Evolutionary conservation across 2,113 vertebrate species (phyloP), one percentile per base, ranked within the genome.

Genomic region (Regulus satrapa): DNA sequence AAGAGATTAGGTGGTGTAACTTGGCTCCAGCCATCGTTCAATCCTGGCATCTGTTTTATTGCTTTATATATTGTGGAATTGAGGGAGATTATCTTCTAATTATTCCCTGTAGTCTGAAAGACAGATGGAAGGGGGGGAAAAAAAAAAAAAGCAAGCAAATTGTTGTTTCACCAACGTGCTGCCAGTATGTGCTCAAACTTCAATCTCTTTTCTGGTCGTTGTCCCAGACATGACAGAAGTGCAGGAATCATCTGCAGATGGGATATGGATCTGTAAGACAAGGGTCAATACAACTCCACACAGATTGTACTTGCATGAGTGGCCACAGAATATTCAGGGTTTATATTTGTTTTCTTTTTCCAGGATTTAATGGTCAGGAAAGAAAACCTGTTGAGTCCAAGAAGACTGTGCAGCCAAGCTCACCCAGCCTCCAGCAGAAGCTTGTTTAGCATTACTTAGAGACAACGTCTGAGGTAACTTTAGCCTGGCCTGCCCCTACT

Each of bases 31-130:
- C 43, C 43, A 84, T 67, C 10, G 0, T 84, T 93, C 88, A 55
- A 3, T 81, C 67, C 78, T 88, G 79, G 92, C 93, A 97, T 94
- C 88, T 97, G 88, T 84, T 96, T 96, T 94, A 96, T 94, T 96
- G 90, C 82, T 96, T 74, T 90, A 74, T 81, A 59, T 83, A 45
- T 85, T 67, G 89, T 90, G 68, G 95, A 96, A 92, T 91, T 92
- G 92, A 90, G 72, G 83, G 67, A 94, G 82, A 95, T 97, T 92
- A 95, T 90, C 67, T 95, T 74, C 89, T 96, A 89, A 96, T 96
- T 96, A 94, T 80, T 89, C 93, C 88, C 88, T 77, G 55, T 77
- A 83, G 88, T 84, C 72, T 90, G 79, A 51, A 82, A 96, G 45
- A 88, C 94, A 94, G 88, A 94, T 93, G 82, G 85, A 25, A 12